phyloP scores from a whole-genome alignment of 2,113 vertebrate species.

The Crypturellus undulatus region DNA sequence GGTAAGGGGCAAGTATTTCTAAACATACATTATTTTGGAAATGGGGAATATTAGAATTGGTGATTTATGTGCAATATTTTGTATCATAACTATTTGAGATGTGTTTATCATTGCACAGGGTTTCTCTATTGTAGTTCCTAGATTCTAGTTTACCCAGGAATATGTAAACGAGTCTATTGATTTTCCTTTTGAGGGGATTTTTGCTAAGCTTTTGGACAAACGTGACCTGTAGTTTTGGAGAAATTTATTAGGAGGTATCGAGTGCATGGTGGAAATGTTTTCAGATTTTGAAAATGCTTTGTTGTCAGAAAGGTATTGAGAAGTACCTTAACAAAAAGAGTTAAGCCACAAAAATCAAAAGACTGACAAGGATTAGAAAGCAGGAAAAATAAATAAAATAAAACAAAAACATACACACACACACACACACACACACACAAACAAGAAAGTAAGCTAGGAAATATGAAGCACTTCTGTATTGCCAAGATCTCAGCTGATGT shows the following conservation, averaged over 20 bases:
- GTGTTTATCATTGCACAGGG: not conserved
- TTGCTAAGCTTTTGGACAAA: conserved; percentile 32
- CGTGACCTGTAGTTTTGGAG: not conserved
- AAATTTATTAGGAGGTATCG: not conserved
- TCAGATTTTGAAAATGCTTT: conserved; percentile 10
- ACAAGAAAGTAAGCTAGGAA: conserved; percentile 16
- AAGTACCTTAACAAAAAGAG: not conserved
- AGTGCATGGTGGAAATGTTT: not conserved
- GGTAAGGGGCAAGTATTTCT: not conserved
- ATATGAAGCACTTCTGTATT: conserved; percentile 39
- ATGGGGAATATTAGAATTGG: not conserved
- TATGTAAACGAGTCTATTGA: not conserved
- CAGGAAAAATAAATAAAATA: not conserved
- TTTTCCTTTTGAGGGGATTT: conserved; percentile 1
- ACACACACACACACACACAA: too few relatives aligned
- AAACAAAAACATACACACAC: too few relatives aligned
- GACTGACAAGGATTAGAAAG: not conserved
- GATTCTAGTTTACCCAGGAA: not conserved
- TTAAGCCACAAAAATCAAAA: conserved; percentile 36
- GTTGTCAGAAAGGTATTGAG: not conserved
- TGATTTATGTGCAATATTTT: not conserved
- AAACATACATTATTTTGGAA: not conserved
- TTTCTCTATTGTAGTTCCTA: not conserved
- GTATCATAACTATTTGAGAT: conserved; percentile 6
- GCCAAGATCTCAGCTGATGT: conserved; percentile 48